Percentiles rank a stretch among this genome's conserved stretches.
phyloP scores from a whole-genome alignment of 2,888 invertebrate genomes.

The Apodemia hepburni region DNA sequence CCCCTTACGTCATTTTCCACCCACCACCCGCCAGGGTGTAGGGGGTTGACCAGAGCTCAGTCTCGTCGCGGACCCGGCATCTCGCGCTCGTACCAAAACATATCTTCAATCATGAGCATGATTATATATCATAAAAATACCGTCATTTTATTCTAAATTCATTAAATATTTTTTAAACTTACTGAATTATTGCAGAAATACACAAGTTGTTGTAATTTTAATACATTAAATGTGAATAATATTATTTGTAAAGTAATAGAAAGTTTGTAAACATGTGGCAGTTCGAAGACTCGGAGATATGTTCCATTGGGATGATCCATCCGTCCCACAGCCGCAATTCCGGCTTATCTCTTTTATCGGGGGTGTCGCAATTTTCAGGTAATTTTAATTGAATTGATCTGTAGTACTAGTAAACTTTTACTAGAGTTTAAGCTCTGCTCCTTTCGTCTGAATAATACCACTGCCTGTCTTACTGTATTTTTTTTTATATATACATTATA shows the following conservation, averaged over 20 bases:
- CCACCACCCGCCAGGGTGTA: slow-evolving; percentile 34
- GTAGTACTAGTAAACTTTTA: no score
- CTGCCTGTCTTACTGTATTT: no score
- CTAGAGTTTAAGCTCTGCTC: no score
- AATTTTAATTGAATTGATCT: slow-evolving; percentile 23
- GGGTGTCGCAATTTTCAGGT: slow-evolving; percentile 72
- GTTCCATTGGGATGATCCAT: slow-evolving; percentile 91
- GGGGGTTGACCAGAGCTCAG: slow-evolving; percentile 42
- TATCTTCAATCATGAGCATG: slow-evolving; percentile 1
- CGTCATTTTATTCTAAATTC: neutral
- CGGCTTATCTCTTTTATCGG: slow-evolving; percentile 79
- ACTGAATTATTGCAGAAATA: slow-evolving; percentile 13
- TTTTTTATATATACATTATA: no score
- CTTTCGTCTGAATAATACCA: no score
- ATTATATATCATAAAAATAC: neutral
- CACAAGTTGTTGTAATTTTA: slow-evolving; percentile 19
- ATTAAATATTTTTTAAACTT: slow-evolving; percentile 12
- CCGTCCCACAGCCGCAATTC: slow-evolving; percentile 85
- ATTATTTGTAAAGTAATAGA: slow-evolving; percentile 22
- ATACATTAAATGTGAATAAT: slow-evolving; percentile 18
- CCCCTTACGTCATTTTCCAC: slow-evolving; percentile 52
- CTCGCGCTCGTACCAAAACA: slow-evolving; percentile 32
- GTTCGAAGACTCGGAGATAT: slow-evolving; percentile 87
- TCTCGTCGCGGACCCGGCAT: slow-evolving; percentile 58
- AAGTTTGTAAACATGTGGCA: slow-evolving; percentile 79